phyloP scores from a whole-genome alignment of 2,113 vertebrate species.

The Leptobrachium ailaonicum region DNA sequence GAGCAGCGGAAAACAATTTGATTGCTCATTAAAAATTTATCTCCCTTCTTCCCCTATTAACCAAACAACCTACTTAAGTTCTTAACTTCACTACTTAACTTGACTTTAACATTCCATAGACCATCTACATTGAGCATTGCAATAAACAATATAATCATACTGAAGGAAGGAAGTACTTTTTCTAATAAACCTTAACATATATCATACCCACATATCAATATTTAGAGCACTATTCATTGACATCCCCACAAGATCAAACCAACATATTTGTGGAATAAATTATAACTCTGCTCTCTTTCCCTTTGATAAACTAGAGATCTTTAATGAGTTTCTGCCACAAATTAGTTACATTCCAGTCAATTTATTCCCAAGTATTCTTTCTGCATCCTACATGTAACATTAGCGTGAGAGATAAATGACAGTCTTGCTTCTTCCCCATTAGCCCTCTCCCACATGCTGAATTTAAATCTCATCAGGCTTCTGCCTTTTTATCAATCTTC shows the following conservation, averaged over 20 bases:
- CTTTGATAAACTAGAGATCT: constrained; percentile 17
- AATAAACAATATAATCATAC: no score
- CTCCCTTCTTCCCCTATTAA: no score
- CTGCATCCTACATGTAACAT: constrained; percentile 25
- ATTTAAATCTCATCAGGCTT: constrained; percentile 24
- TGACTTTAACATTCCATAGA: no score
- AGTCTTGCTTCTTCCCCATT: constrained; percentile 35
- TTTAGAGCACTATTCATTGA: background rate
- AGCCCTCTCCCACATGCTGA: constrained; percentile 43
- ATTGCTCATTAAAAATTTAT: no score
- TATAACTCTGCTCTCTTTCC: constrained; percentile 13
- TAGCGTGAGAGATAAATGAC: constrained; percentile 39
- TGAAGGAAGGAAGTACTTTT: no score
- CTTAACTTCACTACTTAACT: no score
- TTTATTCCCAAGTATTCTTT: constrained; percentile 28
- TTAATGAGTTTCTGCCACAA: constrained; percentile 38
- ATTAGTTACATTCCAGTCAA: constrained; percentile 31
- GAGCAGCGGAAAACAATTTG: no score
- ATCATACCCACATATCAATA: no score
- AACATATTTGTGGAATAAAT: constrained; percentile 14
- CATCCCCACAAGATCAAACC: background rate
- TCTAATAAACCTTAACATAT: no score
- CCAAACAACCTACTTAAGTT: no score
- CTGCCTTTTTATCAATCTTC: constrained; percentile 31
- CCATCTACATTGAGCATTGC: no score